Conservation (phyloP, 2,888 invertebrate genomes). For the Blera fallax region DNA sequence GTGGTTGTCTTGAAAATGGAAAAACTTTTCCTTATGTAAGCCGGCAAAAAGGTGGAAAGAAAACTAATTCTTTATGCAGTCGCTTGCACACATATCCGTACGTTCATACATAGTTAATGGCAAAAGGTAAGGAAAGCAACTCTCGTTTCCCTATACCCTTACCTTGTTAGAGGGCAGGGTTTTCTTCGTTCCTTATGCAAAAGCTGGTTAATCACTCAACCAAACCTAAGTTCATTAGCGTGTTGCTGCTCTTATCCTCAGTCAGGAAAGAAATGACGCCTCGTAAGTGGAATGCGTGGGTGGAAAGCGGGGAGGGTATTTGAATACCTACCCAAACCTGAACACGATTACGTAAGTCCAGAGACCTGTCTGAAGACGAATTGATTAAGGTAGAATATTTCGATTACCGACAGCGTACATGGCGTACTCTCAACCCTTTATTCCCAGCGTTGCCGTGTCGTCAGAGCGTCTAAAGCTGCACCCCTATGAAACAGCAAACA, state of each 20-base stretch:
- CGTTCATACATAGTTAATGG: neutral
- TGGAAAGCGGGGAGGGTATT: neutral
- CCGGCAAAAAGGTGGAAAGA: neutral
- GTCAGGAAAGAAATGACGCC: neutral
- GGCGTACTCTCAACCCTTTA: neutral
- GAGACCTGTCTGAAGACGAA: constrained; percentile 33
- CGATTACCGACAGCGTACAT: neutral
- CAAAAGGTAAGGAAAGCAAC: neutral
- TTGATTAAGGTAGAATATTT: constrained; percentile 10
- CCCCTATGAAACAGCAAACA: neutral
- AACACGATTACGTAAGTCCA: constrained; percentile 3
- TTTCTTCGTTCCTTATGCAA: neutral
- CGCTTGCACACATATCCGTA: neutral
- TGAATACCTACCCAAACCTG: neutral
- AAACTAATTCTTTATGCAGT: neutral
- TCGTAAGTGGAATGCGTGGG: neutral
- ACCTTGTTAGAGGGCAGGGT: constrained; percentile 33
- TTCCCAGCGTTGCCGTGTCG: too few species aligned
- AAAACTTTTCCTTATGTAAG: constrained; percentile 27
- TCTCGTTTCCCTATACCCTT: neutral
- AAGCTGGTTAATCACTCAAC: constrained; percentile 45
- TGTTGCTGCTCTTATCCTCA: neutral
- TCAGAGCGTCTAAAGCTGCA: neutral
- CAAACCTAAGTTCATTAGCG: constrained; percentile 54
- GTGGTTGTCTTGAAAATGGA: neutral